Conservation (phyloP, 2,888 invertebrate genomes). For the Agrilus mali region DNA sequence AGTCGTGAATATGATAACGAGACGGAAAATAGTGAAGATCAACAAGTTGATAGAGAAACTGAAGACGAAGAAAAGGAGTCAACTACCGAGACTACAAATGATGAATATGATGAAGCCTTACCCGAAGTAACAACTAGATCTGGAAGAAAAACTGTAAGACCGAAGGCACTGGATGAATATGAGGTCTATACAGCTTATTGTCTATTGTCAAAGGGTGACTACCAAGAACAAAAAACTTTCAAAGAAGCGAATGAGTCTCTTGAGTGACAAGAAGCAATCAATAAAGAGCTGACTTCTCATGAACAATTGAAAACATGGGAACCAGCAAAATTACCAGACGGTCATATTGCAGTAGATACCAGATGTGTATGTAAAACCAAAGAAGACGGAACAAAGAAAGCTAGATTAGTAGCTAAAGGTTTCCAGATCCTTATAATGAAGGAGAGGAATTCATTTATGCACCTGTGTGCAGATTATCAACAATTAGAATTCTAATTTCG, state of each 20-base stretch:
- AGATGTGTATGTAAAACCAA: neutral
- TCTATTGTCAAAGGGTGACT: neutral
- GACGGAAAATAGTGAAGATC: no score
- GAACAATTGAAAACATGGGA: slow-evolving; percentile 3
- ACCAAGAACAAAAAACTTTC: neutral
- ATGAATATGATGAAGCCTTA: no score
- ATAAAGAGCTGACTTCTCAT: neutral
- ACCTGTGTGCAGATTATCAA: slow-evolving; percentile 1
- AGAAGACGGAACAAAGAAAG: neutral
- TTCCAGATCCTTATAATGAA: neutral
- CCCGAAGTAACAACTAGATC: neutral
- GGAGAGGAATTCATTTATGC: no score
- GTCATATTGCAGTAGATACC: neutral
- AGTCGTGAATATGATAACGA: no score
- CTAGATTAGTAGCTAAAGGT: neutral
- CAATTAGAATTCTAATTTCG: neutral
- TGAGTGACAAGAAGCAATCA: slow-evolving; percentile 4
- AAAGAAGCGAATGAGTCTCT: slow-evolving; percentile 1
- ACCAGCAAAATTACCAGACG: slow-evolving; percentile 1
- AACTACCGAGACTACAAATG: no score
- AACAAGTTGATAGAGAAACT: no score
- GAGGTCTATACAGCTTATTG: slow-evolving; percentile 6
- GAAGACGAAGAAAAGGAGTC: no score
- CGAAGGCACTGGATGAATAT: slow-evolving; percentile 4
- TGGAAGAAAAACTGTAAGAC: neutral